Conservation (phyloP, 2,113 vertebrate species). For the Choloepus hoffmanni region DNA sequence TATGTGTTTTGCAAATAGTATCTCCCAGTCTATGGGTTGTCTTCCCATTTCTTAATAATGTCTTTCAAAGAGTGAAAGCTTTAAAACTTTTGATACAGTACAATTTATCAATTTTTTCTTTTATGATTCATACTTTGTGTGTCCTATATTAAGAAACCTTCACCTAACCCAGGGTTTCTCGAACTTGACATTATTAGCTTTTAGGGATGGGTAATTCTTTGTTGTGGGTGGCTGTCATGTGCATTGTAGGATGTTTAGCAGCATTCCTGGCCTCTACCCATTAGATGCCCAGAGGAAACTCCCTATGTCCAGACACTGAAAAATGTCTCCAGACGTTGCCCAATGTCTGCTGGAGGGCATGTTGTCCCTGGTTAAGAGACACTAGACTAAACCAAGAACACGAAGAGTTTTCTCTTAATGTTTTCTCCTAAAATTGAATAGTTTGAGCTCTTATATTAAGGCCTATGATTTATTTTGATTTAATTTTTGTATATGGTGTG, state of each 20-base stretch:
- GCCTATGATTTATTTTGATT: background rate
- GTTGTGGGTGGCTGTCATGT: background rate
- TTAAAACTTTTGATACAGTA: background rate
- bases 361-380: background rate
- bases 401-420: background rate
- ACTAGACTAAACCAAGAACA: background rate
- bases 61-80: background rate
- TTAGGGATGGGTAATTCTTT: background rate
- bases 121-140: background rate
- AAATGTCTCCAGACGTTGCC: background rate
- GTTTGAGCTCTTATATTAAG: background rate
- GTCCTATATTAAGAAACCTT: background rate
- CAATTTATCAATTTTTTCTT: background rate
- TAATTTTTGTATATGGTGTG: background rate
- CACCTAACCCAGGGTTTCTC: background rate
- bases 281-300: background rate
- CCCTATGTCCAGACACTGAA: too few relatives aligned
- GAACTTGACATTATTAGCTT: background rate
- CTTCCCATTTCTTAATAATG: background rate
- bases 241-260: background rate
- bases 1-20: background rate
- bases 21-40: background rate
- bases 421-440: background rate
- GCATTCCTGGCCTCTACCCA: background rate
- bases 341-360: background rate